Evolutionary conservation across 2,113 vertebrate species (phyloP).

Genomic region (Ploceus nigricollis): DNA sequence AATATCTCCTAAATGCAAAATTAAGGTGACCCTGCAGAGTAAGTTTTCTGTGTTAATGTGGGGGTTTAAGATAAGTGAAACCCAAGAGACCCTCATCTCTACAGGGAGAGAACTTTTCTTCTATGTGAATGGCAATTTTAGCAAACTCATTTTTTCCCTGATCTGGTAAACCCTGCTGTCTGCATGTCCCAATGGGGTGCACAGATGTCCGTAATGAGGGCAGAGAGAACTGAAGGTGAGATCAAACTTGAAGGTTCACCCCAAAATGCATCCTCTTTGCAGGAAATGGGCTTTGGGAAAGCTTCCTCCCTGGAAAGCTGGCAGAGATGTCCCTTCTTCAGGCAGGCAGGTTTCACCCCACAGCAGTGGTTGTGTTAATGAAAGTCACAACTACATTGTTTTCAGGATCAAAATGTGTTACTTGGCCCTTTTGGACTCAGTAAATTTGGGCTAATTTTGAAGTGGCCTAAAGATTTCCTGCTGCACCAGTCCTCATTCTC

Average conservation of each 20-base stretch:
- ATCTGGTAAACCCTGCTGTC: neutral
- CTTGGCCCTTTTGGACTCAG: neutral
- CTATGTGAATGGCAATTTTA: neutral
- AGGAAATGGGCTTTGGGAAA: neutral
- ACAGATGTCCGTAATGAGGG: fast-evolving
- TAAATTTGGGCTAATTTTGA: neutral
- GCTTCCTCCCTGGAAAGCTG: neutral
- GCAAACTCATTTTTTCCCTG: neutral
- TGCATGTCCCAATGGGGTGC: neutral
- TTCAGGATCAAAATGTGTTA: neutral
- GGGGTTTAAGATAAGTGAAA: neutral
- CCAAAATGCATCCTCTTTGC: neutral
- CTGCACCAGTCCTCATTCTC: neutral
- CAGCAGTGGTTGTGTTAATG: neutral
- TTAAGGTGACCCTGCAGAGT: neutral
- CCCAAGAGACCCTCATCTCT: neutral
- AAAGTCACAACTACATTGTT: neutral
- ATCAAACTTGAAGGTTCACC: neutral
- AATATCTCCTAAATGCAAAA: neutral
- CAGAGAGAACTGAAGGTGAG: neutral
- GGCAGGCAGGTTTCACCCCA: neutral
- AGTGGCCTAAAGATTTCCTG: neutral
- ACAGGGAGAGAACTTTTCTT: neutral
- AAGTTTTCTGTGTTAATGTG: neutral
- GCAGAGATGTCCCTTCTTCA: neutral